Evolutionary conservation across 2,113 vertebrate species (phyloP).

Genomic region (Saccopteryx leptura): DNA sequence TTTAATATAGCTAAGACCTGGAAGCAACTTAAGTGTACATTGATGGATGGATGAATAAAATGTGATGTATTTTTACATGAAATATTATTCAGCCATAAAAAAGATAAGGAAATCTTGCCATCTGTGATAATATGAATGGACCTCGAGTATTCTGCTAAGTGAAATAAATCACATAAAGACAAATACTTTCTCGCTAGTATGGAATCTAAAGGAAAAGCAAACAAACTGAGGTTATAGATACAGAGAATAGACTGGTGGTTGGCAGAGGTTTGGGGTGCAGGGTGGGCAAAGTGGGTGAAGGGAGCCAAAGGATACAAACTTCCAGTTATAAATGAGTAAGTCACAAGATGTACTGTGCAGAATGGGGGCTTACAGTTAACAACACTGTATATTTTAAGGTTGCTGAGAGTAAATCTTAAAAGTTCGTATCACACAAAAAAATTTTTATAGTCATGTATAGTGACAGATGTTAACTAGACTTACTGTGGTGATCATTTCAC

Average conservation of each 20-base stretch:
- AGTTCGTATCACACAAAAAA: neutral
- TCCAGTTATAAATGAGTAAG: neutral
- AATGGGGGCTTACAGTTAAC: neutral
- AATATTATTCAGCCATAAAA: neutral
- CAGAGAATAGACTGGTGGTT: neutral
- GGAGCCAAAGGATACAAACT: slow-evolving; percentile 6
- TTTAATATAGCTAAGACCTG: neutral
- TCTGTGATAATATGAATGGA: neutral
- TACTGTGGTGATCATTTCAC: neutral
- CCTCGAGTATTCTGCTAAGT: neutral
- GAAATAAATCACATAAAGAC: neutral
- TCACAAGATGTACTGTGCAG: neutral
- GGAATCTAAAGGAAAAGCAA: neutral
- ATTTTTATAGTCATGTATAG: neutral
- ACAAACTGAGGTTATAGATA: neutral
- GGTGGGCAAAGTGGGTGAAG: neutral
- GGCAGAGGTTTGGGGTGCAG: neutral
- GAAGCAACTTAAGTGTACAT: no score
- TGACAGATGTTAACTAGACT: neutral
- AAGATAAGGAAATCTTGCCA: no score
- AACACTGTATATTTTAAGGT: neutral
- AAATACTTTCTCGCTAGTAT: neutral
- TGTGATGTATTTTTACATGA: neutral
- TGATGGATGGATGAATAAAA: no score
- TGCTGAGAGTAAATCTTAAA: neutral